phyloP scores from a whole-genome alignment of 37 sponge, comb jelly and placozoan species.

The Oscarella lobularis region DNA sequence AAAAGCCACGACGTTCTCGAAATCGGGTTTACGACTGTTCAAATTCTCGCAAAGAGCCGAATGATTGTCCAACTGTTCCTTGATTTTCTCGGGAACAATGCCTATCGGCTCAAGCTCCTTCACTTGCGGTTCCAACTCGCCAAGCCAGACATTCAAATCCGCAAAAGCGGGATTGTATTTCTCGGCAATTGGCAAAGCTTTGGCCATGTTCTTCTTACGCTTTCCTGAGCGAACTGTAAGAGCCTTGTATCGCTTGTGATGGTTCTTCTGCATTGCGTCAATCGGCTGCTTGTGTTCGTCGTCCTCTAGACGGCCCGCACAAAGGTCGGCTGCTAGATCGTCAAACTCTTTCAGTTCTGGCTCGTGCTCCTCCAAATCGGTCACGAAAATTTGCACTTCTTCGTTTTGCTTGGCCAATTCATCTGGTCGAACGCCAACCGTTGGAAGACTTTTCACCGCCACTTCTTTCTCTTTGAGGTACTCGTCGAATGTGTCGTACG shows the following conservation, averaged over 20 bases:
- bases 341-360: not conserved
- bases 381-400: not conserved
- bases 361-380: conserved; percentile 4
- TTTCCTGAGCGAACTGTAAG: not conserved
- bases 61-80: conserved; percentile 15
- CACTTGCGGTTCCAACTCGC: not conserved
- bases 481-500: not conserved
- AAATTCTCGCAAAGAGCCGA: not conserved
- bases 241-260: not conserved
- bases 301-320: not conserved
- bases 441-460: not conserved
- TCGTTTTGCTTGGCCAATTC: not conserved
- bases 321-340: conserved; percentile 1
- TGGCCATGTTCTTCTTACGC: not conserved
- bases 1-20: not conserved
- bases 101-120: not conserved
- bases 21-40: not conserved
- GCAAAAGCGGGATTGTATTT: not conserved
- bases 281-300: conserved; percentile 6
- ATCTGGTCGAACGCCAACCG: not conserved
- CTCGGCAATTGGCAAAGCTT: not conserved
- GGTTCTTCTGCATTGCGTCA: not conserved
- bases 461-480: not conserved
- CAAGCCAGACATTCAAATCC: not conserved
- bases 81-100: not conserved